Percentiles rank a stretch among this genome's conserved stretches.
These are phyloP conservation scores for Tholera decimalis DNA, from an alignment of 2,888 invertebrate species.

Conservation along the genomic window DNA sequence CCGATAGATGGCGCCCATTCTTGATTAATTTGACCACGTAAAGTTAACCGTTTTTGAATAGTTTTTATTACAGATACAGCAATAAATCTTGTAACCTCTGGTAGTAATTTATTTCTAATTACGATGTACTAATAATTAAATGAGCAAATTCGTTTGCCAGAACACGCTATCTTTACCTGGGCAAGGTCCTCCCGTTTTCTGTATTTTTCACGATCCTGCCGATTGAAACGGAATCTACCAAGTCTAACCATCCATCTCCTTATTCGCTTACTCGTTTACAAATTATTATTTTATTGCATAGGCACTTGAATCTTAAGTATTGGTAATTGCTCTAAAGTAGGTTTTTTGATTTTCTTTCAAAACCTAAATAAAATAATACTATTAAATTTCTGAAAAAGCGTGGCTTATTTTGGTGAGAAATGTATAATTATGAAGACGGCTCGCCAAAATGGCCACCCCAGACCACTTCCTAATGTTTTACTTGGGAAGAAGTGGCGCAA, in stretches of 20 bases:
- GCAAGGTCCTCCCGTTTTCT: not conserved
- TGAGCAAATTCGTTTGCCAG: no score
- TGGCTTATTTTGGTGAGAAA: no score
- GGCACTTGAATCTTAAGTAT: no score
- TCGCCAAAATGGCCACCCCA: no score
- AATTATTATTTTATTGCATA: not conserved
- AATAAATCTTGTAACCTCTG: not conserved
- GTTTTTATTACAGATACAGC: not conserved
- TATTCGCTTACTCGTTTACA: not conserved
- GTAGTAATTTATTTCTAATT: not conserved
- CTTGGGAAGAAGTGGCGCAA: no score
- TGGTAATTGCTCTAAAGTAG: no score
- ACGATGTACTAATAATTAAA: not conserved
- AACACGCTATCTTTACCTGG: not conserved
- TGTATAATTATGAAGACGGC: no score
- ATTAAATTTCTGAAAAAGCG: no score
- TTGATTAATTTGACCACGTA: conserved; percentile 15
- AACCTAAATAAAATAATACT: no score
- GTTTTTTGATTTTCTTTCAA: no score
- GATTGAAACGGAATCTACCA: not conserved
- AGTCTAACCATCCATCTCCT: not conserved
- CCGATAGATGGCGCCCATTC: conserved; percentile 31
- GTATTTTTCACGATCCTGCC: not conserved
- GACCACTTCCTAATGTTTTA: no score
- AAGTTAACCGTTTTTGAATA: conserved; percentile 13